These are phyloP conservation scores for Artibeus jamaicensis DNA, from an alignment of 2,797 vertebrate genomes.

Conservation along the genomic window DNA sequence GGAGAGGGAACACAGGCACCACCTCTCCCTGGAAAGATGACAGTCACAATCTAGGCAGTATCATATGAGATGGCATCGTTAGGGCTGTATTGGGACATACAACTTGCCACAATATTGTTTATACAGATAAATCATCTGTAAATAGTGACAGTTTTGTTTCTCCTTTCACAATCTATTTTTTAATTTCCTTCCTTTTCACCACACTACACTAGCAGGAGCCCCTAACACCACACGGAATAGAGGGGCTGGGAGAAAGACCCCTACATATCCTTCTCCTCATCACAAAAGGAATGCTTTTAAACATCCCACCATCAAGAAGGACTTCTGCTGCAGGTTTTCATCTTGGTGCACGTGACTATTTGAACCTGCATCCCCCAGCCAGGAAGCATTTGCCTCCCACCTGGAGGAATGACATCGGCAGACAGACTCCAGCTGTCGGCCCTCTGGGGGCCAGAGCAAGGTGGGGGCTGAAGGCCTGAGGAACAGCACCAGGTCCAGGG, in stretches of 20 bases:
- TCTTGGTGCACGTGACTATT: neutral
- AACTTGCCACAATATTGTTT: neutral
- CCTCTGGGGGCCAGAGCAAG: neutral
- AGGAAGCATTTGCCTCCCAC: neutral
- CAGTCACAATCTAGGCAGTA: neutral
- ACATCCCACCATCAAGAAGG: neutral
- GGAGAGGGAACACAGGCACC: neutral
- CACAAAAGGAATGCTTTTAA: neutral
- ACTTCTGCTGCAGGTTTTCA: neutral
- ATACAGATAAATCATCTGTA: neutral
- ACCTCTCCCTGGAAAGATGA: neutral
- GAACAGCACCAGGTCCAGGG: too few species aligned
- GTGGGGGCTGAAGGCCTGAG: rapidly evolving
- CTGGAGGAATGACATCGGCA: neutral
- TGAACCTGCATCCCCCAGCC: neutral
- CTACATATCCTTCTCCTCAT: neutral
- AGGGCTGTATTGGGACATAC: neutral
- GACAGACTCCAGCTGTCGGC: neutral
- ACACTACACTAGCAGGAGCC: neutral
- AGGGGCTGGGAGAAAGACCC: neutral
- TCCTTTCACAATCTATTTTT: neutral
- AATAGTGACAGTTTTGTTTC: neutral
- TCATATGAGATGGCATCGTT: neutral
- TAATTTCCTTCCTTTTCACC: neutral
- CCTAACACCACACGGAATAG: neutral